Percentiles rank a stretch among this genome's conserved stretches.
These are phyloP conservation scores for Drosophila simulans DNA, from an alignment of 1,140 invertebrate genomes.

Conservation along the genomic window DNA sequence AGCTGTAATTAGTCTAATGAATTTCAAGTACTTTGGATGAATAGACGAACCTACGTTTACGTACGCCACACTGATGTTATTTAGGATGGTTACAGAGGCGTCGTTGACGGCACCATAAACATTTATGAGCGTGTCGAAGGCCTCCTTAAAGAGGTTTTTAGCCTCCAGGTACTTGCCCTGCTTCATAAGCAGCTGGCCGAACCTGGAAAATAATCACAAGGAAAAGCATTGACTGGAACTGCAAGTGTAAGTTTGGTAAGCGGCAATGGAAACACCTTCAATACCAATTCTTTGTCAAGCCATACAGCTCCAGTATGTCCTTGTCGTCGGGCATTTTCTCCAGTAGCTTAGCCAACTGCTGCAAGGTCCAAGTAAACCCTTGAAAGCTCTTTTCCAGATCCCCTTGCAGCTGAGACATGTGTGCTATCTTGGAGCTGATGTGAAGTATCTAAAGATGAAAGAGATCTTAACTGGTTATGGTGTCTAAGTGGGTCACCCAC, in stretches of 20 bases:
- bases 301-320: slow-evolving; percentile 74
- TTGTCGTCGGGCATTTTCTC: slow-evolving; percentile 63
- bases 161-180: slow-evolving; percentile 88
- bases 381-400: slow-evolving; percentile 88
- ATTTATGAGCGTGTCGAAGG: slow-evolving; percentile 88
- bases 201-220: slow-evolving; percentile 87
- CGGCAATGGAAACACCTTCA: slow-evolving; percentile 54
- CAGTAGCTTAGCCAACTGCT: slow-evolving; percentile 86
- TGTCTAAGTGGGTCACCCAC: slow-evolving; percentile 84
- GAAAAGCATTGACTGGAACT: not conserved
- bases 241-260: not conserved
- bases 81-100: slow-evolving; percentile 91
- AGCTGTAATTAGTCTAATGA: slow-evolving; percentile 72
- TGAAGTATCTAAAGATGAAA: slow-evolving; percentile 62
- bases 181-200: slow-evolving; percentile 90
- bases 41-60: slow-evolving; percentile 75
- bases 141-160: slow-evolving; percentile 88
- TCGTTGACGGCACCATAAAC: slow-evolving; percentile 89
- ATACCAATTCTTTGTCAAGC: slow-evolving; percentile 90
- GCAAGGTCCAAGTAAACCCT: slow-evolving; percentile 90
- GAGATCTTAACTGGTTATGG: not conserved
- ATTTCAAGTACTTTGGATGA: too few relatives aligned
- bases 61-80: slow-evolving; percentile 93
- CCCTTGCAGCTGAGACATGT: slow-evolving; percentile 87
- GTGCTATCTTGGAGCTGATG: slow-evolving; percentile 88